These are phyloP conservation scores for Xestia xanthographa DNA, from an alignment of 2,888 invertebrate genomes.

Conservation along the genomic window DNA sequence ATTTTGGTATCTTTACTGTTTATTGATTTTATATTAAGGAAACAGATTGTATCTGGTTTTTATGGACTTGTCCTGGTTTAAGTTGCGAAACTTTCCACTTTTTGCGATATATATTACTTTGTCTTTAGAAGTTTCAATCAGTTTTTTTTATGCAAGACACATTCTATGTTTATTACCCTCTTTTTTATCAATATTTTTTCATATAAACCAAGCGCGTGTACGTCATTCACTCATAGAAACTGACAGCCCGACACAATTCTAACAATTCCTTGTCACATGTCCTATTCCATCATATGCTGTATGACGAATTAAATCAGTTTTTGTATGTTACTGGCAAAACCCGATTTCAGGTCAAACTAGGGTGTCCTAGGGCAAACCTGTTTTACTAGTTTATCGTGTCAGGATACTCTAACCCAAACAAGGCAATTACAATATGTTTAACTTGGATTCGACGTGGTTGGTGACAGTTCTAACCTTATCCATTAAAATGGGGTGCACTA, in stretches of 20 bases:
- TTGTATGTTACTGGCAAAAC: too few relatives aligned
- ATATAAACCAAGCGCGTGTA: not conserved
- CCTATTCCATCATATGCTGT: too few relatives aligned
- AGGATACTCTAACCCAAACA: too few relatives aligned
- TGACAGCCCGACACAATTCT: not conserved
- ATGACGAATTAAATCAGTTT: too few relatives aligned
- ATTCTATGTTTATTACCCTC: not conserved
- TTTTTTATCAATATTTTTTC: not conserved
- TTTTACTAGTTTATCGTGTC: too few relatives aligned
- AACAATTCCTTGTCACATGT: not conserved
- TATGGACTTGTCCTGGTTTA: slow-evolving; percentile 14
- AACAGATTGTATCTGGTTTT: slow-evolving; percentile 22
- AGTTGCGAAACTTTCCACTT: not conserved
- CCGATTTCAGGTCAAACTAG: too few relatives aligned
- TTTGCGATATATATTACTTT: not conserved
- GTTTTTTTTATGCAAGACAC: not conserved
- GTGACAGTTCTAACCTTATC: too few relatives aligned
- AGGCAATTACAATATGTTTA: too few relatives aligned
- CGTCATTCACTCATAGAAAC: not conserved
- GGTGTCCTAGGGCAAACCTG: too few relatives aligned
- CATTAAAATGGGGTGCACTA: too few relatives aligned
- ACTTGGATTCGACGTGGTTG: too few relatives aligned
- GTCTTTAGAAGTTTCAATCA: not conserved
- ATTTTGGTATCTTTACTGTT: slow-evolving; percentile 40
- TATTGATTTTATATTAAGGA: slow-evolving; percentile 39